Percentiles rank a stretch among this genome's conserved stretches.
Evolutionary conservation across 1,140 invertebrate genomes (phyloP).

Genomic region (Aphaenogaster ashmeadi): DNA sequence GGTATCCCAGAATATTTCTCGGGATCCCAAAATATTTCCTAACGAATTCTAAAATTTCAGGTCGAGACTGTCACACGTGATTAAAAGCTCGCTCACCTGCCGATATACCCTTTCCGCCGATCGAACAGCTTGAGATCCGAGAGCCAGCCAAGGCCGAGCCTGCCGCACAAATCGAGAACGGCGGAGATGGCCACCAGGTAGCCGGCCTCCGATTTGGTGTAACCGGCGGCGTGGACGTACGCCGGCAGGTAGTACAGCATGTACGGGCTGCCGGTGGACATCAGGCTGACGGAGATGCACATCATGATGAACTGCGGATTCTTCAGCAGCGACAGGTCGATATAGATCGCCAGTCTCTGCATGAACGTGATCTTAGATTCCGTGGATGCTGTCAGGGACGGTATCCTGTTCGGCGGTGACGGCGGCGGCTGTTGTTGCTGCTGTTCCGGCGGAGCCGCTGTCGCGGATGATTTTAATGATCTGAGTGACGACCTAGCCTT

Average conservation of each 20-base stretch:
- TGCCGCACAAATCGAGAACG: constrained; percentile 90
- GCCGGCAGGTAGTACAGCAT: constrained; percentile 92
- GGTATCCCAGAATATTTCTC: background rate
- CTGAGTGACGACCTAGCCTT: constrained; percentile 88
- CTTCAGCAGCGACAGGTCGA: constrained; percentile 90
- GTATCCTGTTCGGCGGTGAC: constrained; percentile 64
- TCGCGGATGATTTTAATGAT: constrained; percentile 80
- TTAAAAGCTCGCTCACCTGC: constrained; percentile 87
- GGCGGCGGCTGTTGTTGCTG: constrained; percentile 52
- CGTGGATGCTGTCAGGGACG: constrained; percentile 29
- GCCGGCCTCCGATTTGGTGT: constrained; percentile 90
- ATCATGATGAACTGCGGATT: constrained; percentile 91
- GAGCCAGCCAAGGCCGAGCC: constrained; percentile 91
- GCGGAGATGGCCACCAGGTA: constrained; percentile 92
- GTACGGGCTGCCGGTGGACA: constrained; percentile 93
- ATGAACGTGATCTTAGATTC: constrained; percentile 73
- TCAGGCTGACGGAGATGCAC: constrained; percentile 91
- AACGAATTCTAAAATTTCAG: background rate
- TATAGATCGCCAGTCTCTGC: constrained; percentile 87
- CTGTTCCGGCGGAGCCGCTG: constrained; percentile 80
- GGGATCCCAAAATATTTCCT: no score
- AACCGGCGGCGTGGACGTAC: constrained; percentile 90
- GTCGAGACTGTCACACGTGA: background rate
- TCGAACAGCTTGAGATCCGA: constrained; percentile 91
- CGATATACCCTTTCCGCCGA: constrained; percentile 90